Percentiles rank a stretch among this genome's conserved stretches.
phyloP scores from a whole-genome alignment of 1,140 invertebrate species.

The Hetaerina americana region DNA sequence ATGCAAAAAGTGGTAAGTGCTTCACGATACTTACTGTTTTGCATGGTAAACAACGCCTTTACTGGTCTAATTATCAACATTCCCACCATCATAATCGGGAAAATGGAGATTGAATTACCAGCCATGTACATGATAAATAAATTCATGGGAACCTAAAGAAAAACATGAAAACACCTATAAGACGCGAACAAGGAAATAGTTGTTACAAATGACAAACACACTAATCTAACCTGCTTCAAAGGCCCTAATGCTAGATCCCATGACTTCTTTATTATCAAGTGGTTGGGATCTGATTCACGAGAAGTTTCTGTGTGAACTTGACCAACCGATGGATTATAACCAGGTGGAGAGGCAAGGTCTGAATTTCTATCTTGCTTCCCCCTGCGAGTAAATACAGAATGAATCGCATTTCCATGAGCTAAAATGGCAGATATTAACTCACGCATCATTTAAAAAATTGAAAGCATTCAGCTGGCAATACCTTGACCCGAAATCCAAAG shows the following conservation, averaged over 20 bases:
- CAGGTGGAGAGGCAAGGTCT: constrained; percentile 58
- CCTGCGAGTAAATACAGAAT: not conserved
- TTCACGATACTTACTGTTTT: constrained; percentile 46
- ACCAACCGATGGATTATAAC: constrained; percentile 58
- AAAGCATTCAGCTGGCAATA: too few species aligned
- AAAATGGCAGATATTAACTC: too few species aligned
- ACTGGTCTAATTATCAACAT: constrained; percentile 95
- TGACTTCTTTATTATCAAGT: constrained; percentile 84
- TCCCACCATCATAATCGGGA: constrained; percentile 99
- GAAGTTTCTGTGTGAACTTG: constrained; percentile 59
- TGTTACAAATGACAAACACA: not conserved
- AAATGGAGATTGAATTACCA: constrained; percentile 97
- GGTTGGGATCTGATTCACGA: constrained; percentile 60
- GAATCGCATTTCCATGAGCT: too few species aligned
- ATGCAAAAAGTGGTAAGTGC: not conserved
- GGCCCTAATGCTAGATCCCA: constrained; percentile 96
- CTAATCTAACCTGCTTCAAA: constrained; percentile 56
- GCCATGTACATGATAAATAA: constrained; percentile 99
- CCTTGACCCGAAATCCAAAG: not conserved
- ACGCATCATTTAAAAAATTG: too few species aligned
- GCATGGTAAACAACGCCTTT: constrained; percentile 83
- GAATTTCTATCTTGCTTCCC: not conserved
- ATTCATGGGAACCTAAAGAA: constrained; percentile 86
- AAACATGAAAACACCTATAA: not conserved
- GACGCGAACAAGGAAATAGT: not conserved